Evolutionary conservation across 2,888 invertebrate genomes (phyloP), one percentile per base, ranked within the genome.

Genomic region (Standfussiana lucernea): DNA sequence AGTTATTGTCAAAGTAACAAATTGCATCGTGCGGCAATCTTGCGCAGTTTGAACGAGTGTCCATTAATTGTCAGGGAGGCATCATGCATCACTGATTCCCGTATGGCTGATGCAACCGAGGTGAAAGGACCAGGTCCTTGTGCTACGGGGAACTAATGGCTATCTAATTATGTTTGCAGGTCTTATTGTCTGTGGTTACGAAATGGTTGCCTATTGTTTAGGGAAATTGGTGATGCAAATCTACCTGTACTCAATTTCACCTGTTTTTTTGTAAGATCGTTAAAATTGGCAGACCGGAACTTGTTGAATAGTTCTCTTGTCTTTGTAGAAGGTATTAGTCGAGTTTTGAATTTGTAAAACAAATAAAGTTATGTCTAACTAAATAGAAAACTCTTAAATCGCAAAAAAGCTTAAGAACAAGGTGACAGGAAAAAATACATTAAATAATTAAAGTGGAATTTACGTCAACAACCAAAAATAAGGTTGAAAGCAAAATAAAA

Each of bases 1-100:
- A 87, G 70, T 87, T 87, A 87, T 87, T 83, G 88, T 83, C 86
- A 81, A 70, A 72, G 78, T 86, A 74, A 88, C 88, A 84, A 83
- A 88, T 84, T 80, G 82, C 88, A 79, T 88, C 85, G 88, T 84
- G 88, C 83, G 56, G 83, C 85, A 82, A 84, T 80, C 84, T 86
- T 81, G 79, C 78, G 65, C 84, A 82, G 74, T 79, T 81, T 88
- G 88, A 80, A 82, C 87, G 82, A 85, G 75, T 82, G 75, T 81
- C 77, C 84, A 88, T 86, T 90, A 90, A 91, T 90, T 89, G 88
- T 89, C 89, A 89, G 89, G 87, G 89, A 88, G 86, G 88, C 86
- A 89, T 89, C 90, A 91, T 89, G 92, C 89, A 89, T 87, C 90
- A 88, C 82, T 89, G 90, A 88, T 90, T 85, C 86, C 80, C 79